phyloP scores from a whole-genome alignment of 2,888 invertebrate genomes.

The Xylota segnis region DNA sequence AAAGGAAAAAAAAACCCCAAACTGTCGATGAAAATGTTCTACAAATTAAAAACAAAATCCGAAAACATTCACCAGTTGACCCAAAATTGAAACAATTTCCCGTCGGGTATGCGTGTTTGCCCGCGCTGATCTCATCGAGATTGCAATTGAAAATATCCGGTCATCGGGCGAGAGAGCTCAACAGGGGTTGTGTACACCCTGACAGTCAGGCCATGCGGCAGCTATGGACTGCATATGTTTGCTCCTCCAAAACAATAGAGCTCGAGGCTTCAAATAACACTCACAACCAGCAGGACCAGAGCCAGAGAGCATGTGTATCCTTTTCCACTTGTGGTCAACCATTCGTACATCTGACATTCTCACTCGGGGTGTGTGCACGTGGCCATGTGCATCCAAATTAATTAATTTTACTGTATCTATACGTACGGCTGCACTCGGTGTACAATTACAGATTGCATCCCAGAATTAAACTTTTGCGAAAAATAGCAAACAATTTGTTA shows the following conservation, averaged over 20 bases:
- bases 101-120: not conserved
- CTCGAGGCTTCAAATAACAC: slow-evolving; percentile 11
- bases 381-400: slow-evolving; percentile 38
- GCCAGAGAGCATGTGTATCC: slow-evolving; percentile 10
- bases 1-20: not conserved
- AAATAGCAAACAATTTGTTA: slow-evolving; percentile 63
- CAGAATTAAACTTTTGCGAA: slow-evolving; percentile 57
- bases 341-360: slow-evolving; percentile 2
- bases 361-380: not conserved
- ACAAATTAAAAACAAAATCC: slow-evolving; percentile 44
- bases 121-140: slow-evolving; percentile 20
- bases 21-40: not conserved
- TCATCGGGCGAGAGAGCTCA: slow-evolving; percentile 10
- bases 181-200: slow-evolving; percentile 4
- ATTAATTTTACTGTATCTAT: slow-evolving; percentile 42
- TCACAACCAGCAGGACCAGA: not conserved
- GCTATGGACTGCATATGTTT: slow-evolving; percentile 16
- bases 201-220: not conserved
- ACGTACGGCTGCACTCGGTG: slow-evolving; percentile 11
- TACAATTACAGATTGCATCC: slow-evolving; percentile 64
- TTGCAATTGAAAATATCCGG: slow-evolving; percentile 41
- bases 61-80: slow-evolving; percentile 23
- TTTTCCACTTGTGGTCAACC: slow-evolving; percentile 34
- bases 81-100: slow-evolving; percentile 35
- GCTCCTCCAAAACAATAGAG: slow-evolving; percentile 24